These are phyloP conservation scores for Actinernus sp. DNA, from an alignment of 92 coral and sea anemone species.

Conservation along the genomic window DNA sequence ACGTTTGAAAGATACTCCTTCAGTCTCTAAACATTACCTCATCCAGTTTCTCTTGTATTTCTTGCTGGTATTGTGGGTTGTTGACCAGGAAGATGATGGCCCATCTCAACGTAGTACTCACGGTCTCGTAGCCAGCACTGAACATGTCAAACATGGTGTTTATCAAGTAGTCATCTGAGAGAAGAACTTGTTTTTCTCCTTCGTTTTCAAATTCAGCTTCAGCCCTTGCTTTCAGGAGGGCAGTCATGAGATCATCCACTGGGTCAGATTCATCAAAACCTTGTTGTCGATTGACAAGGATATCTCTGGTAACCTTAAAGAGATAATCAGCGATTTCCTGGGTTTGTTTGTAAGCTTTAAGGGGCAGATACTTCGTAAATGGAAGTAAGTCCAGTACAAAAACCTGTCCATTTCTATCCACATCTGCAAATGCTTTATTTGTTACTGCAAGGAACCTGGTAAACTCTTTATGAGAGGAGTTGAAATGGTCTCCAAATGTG, in stretches of 20 bases:
- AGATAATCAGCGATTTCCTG: constrained; percentile 5
- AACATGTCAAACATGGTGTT: constrained; percentile 46
- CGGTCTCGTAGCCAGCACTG: constrained; percentile 64
- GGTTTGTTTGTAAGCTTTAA: constrained; percentile 26
- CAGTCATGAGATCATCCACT: constrained; percentile 28
- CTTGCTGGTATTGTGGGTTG: constrained; percentile 29
- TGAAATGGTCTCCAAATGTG: constrained; percentile 42
- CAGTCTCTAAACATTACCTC: too few relatives aligned
- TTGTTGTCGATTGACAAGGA: background rate
- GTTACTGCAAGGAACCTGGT: constrained; percentile 12
- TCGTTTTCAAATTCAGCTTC: constrained; percentile 34
- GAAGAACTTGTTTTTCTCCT: constrained; percentile 11
- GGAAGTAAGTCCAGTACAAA: constrained; percentile 14
- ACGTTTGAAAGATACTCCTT: too few relatives aligned
- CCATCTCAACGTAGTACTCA: constrained; percentile 52
- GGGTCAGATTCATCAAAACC: constrained; percentile 9
- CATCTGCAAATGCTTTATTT: constrained; percentile 1
- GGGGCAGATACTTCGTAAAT: constrained; percentile 24
- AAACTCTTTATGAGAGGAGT: constrained; percentile 33
- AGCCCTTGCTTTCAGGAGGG: constrained; percentile 23
- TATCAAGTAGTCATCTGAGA: constrained; percentile 48
- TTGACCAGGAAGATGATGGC: constrained; percentile 56
- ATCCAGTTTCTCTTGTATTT: constrained; percentile 31
- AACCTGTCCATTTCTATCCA: constrained; percentile 7
- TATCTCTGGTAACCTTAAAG: background rate